Conservation (phyloP, 2,797 vertebrate genomes). For the Gallinago stenura region DNA sequence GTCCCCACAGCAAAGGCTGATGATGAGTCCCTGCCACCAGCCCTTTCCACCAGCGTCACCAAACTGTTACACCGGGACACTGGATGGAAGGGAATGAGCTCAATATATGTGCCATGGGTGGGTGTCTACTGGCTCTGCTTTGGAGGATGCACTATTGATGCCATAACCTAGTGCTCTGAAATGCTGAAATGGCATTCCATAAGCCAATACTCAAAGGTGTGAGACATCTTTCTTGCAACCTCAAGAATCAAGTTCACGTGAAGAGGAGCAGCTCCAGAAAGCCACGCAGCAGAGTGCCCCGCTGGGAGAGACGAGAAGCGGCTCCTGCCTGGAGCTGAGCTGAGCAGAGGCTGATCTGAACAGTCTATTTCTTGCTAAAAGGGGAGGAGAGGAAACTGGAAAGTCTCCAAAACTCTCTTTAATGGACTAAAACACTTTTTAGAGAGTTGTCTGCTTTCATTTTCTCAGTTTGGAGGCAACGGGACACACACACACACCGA, state of each 20-base stretch:
- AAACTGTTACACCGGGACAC: accelerated
- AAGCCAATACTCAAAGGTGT: not conserved
- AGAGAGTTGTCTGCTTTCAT: not conserved
- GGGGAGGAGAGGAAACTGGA: not conserved
- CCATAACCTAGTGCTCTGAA: not conserved
- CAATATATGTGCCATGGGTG: accelerated
- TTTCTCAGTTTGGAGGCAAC: not conserved
- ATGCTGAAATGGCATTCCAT: accelerated
- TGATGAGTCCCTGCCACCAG: accelerated
- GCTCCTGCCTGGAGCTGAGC: not conserved
- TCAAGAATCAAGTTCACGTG: not conserved
- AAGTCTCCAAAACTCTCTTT: not conserved
- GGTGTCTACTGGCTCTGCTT: not conserved
- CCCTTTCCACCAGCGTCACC: not conserved
- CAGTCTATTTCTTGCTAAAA: not conserved
- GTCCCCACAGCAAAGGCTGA: not conserved
- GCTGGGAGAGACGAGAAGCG: not conserved
- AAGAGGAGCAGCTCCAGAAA: not conserved
- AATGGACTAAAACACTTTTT: not conserved
- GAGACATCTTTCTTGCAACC: not conserved
- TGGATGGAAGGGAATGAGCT: not conserved
- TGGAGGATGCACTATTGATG: not conserved
- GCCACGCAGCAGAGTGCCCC: accelerated
- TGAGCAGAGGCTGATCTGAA: not conserved
- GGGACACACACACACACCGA: not conserved